Evolutionary conservation across 2,797 vertebrate genomes (phyloP), one percentile per base, ranked within the genome.

Genomic region (Gambelia wislizenii): DNA sequence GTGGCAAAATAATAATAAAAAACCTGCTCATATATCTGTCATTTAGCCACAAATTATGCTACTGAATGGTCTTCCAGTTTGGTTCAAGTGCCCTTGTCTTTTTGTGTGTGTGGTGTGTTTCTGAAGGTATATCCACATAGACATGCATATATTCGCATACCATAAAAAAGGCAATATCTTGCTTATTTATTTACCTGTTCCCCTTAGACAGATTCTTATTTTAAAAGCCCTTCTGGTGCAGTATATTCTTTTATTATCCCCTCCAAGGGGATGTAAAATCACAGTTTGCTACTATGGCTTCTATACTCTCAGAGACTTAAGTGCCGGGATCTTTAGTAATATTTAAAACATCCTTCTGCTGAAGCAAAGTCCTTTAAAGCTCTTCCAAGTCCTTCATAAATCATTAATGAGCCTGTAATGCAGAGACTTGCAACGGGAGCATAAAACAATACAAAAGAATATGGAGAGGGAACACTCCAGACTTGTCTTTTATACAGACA

Each of bases 1-100:
- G 91, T 93, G 91, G 89, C 94, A 94, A 97, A 97, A 96, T 94
- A 88, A 93, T 92, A 97, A 97, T 96, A 59, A 25, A 93, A 85
- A 93, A 92, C 86, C 89, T 92, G 36, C 39, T 67, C 69, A 25
- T 39, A 9, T 82, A 77, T 52, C 75, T 5, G 39, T 18, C 78
- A 89, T 91, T 91, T 89, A 90, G 85, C 5, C 0, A 18, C 88
- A 79, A 90, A 88, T 30, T 0, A 74, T 83, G 39, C 27, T 72
- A 13, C n/a, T 86, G 74, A 91, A 52, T 20, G 30, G 18, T 49
- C 84, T 85, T 77, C 36, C 33, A 2, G 20, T 86, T 90, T 89
- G 56, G 89, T 87, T 87, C 5, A 90, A 91, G 52, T 75, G 6
- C 5, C 16, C 54, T 61, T 82, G n/a, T 30, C 12, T 64, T 91